Base-by-base conservation (phyloP, 2,797 vertebrate species). In the Todus mexicanus region DNA sequence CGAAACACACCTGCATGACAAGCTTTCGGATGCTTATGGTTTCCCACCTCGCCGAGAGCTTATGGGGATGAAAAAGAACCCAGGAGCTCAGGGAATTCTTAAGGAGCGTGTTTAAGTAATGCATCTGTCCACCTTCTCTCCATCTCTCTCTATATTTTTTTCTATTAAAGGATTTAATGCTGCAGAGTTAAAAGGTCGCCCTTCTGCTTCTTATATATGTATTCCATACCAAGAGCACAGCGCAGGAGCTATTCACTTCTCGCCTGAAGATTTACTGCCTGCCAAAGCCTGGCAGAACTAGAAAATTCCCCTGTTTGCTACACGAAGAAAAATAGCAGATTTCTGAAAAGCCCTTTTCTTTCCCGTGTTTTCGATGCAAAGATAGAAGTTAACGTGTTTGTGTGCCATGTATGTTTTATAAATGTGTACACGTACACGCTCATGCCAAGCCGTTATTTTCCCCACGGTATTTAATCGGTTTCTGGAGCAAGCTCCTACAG, bases 1-100 rank as follows among this genome's bases (percentile, higher is more conserved):
- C 50, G 5, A 96, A 97, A 94, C 21, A 66, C 92, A 97, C 96
- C 96, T 97, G 96, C 92, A 78, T 86, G 95, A 94, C 95, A 93
- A 81, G 51, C 59, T 95, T 92, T 56, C 86, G 27, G 65, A 60
- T 8, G 68, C 70, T 95, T 83, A 35, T 93, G 84, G 90, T 54
- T 89, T 92, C 78, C 66, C 40, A 89, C 83, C 89, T 96, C 82
- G n/a, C 84, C 89, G 87, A 94, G 14, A 64, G 80, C 14, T 90
- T 72, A 90, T 78, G 31, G 48, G 27, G 90, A 89, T 84, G 73
- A 76, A 70, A 59, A 73, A 68, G 56, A 91, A 40, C 40, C 43
- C 53, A 5, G 76, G 48, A 81, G 37, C 37, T 76, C 31, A 57
- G 59, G 54, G 64, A 59, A 90, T 69, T 69, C 43, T 88, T 85